Evolutionary conservation across 1,140 invertebrate species (phyloP).

Genomic region (Drosophila bocki): DNA sequence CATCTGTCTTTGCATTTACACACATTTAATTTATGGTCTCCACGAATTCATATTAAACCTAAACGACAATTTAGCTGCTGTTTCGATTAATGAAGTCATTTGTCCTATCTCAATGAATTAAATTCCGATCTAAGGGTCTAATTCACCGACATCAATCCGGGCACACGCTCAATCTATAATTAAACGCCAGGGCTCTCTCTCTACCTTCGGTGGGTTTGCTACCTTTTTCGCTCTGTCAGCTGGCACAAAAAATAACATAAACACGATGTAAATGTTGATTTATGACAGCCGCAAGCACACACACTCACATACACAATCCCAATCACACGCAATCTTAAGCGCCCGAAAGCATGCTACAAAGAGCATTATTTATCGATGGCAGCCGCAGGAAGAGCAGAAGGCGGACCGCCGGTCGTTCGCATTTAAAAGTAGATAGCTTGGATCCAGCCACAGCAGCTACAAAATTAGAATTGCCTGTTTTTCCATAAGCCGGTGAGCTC

Average conservation of each 20-base stretch:
- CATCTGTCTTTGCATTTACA: not conserved
- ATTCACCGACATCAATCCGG: conserved; percentile 20
- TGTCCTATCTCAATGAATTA: conserved; percentile 20
- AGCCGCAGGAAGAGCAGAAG: conserved; percentile 14
- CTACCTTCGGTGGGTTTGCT: conserved; percentile 24
- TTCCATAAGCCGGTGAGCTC: conserved; percentile 26
- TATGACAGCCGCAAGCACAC: conserved; percentile 57
- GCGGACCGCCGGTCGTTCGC: not conserved
- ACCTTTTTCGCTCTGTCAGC: conserved; percentile 46
- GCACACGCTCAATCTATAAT: conserved; percentile 31
- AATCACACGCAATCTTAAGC: conserved; percentile 54
- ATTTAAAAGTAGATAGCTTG: conserved; percentile 39
- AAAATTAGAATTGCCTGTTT: conserved; percentile 47
- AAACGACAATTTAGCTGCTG: conserved; percentile 1
- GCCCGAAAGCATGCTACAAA: conserved; percentile 45
- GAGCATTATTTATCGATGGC: conserved; percentile 77
- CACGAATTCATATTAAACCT: not conserved
- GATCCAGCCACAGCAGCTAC: conserved; percentile 9
- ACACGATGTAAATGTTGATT: conserved; percentile 75
- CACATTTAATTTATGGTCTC: not conserved
- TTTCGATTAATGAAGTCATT: conserved; percentile 44
- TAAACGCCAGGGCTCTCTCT: conserved; percentile 20
- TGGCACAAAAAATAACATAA: conserved; percentile 45
- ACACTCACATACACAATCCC: conserved; percentile 21
- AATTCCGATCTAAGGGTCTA: conserved; percentile 34